These are phyloP conservation scores for Drosophila peninsularis DNA, from an alignment of 2,888 invertebrate genomes.

Conservation along the genomic window DNA sequence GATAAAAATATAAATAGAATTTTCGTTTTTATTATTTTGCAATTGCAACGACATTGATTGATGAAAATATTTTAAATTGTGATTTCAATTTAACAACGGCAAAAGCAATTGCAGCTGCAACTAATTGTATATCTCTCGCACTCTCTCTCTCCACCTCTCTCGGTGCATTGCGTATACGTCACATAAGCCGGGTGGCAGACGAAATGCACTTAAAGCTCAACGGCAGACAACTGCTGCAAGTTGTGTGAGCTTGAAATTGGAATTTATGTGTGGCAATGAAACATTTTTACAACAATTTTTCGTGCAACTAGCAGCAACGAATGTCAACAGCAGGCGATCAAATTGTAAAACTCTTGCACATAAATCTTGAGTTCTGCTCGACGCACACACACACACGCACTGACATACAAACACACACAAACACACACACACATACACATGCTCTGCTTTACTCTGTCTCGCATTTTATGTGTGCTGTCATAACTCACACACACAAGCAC, in stretches of 20 bases:
- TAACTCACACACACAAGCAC: slow-evolving; percentile 53
- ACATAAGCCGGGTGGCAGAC: slow-evolving; percentile 23
- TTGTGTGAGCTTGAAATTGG: slow-evolving; percentile 44
- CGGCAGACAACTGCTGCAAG: slow-evolving; percentile 49
- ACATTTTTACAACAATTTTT: slow-evolving; percentile 60
- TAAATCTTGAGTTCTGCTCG: slow-evolving; percentile 65
- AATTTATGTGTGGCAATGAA: slow-evolving; percentile 71
- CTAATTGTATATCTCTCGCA: slow-evolving; percentile 53
- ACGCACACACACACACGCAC: neutral
- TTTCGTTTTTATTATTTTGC: slow-evolving; percentile 23
- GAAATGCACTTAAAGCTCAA: slow-evolving; percentile 58
- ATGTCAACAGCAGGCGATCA: slow-evolving; percentile 77
- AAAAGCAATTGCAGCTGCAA: slow-evolving; percentile 26
- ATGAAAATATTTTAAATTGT: slow-evolving; percentile 68
- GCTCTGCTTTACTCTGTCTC: slow-evolving; percentile 8
- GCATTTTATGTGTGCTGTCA: slow-evolving; percentile 56
- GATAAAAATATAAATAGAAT: slow-evolving; percentile 15
- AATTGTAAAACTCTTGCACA: slow-evolving; percentile 78
- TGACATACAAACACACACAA: neutral
- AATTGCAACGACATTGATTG: slow-evolving; percentile 71
- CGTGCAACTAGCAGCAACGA: slow-evolving; percentile 60
- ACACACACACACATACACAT: neutral
- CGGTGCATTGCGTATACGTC: slow-evolving; percentile 54
- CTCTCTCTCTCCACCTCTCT: neutral
- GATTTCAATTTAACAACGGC: slow-evolving; percentile 26